Conservation (phyloP, 2,113 vertebrate genomes). For the Heptranchias perlo region DNA sequence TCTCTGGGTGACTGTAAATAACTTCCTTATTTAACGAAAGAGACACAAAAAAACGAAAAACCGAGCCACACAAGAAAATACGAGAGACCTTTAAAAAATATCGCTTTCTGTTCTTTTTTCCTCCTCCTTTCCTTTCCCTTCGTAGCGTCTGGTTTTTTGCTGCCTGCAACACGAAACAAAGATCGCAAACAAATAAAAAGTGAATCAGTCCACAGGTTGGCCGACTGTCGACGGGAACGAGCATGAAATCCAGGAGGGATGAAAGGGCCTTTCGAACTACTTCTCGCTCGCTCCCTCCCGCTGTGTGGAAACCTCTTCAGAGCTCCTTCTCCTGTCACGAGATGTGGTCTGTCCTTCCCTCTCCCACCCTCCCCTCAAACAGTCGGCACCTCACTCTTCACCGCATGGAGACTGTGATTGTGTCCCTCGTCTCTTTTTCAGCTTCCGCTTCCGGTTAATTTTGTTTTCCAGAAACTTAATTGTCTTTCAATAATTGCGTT, state of each 20-base stretch:
- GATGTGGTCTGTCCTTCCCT: not conserved
- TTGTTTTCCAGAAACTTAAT: too few species aligned
- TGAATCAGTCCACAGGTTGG: not conserved
- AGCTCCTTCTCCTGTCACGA: not conserved
- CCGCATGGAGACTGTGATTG: not conserved
- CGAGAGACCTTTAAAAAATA: not conserved
- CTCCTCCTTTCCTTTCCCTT: not conserved
- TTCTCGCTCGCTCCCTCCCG: not conserved
- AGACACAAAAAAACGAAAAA: not conserved
- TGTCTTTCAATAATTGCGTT: too few species aligned
- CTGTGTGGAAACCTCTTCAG: not conserved
- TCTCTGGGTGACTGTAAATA: slow-evolving; percentile 9
- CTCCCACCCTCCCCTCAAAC: too few species aligned
- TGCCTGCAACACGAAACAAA: not conserved
- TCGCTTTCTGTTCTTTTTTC: not conserved
- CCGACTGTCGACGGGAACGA: not conserved
- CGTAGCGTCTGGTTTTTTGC: not conserved
- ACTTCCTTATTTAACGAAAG: slow-evolving; percentile 9
- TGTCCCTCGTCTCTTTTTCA: not conserved
- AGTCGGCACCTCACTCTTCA: not conserved
- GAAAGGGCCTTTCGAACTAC: too few species aligned
- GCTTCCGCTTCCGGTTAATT: too few species aligned
- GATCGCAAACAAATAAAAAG: too few species aligned
- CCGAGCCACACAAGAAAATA: not conserved
- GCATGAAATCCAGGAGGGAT: not conserved